Percentiles rank a stretch among this genome's conserved stretches.
These are phyloP conservation scores for Melinopterus prodromus DNA, from an alignment of 2,888 invertebrate species.

Conservation along the genomic window DNA sequence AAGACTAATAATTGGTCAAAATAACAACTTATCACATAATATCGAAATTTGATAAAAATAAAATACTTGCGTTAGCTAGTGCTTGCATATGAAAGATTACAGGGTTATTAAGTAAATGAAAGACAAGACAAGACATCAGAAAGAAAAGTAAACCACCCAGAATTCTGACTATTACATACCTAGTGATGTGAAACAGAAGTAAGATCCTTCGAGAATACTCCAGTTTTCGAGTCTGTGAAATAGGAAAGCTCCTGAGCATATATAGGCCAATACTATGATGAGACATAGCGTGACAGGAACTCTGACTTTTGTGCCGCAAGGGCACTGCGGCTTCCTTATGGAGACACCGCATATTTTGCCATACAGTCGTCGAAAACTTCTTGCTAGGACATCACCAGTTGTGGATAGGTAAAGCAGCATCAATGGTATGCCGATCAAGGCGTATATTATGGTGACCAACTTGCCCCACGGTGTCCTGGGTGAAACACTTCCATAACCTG, in stretches of 20 bases:
- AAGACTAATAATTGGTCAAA: too few species aligned
- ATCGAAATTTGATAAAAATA: too few species aligned
- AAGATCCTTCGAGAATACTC: constrained; percentile 87
- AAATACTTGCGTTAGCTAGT: too few species aligned
- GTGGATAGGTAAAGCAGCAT: constrained; percentile 89
- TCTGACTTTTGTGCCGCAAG: constrained; percentile 68
- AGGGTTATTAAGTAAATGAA: neutral
- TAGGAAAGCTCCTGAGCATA: constrained; percentile 87
- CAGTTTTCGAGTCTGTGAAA: constrained; percentile 93
- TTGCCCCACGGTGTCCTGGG: constrained; percentile 83
- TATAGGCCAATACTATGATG: constrained; percentile 84
- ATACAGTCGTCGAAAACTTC: constrained; percentile 77
- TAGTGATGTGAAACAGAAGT: constrained; percentile 77
- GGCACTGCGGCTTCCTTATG: constrained; percentile 53
- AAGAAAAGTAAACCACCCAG: neutral
- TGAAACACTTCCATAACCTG: constrained; percentile 87
- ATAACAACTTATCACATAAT: too few species aligned
- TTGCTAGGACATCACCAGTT: constrained; percentile 85
- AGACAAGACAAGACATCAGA: neutral
- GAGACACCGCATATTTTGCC: constrained; percentile 63
- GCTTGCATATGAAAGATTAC: too few species aligned
- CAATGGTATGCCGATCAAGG: constrained; percentile 86
- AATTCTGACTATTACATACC: constrained; percentile 20
- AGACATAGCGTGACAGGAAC: constrained; percentile 91
- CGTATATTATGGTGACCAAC: constrained; percentile 84